These are phyloP conservation scores for Hyles euphorbiae DNA, from an alignment of 1,140 invertebrate genomes.

Conservation along the genomic window DNA sequence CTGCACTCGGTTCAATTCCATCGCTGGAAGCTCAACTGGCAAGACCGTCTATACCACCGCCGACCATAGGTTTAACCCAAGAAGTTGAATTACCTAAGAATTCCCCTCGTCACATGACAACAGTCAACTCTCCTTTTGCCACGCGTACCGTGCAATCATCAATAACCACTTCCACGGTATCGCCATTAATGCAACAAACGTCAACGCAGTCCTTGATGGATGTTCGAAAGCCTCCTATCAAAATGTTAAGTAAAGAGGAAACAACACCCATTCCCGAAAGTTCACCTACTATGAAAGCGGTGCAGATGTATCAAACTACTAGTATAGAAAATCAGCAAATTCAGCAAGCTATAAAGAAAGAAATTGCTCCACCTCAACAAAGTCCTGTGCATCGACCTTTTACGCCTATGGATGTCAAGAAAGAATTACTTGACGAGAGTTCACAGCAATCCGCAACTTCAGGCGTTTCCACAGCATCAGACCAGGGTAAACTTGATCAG, in stretches of 20 bases:
- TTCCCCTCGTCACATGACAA: constrained; percentile 66
- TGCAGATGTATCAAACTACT: constrained; percentile 55
- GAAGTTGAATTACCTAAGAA: constrained; percentile 76
- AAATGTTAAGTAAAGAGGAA: constrained; percentile 62
- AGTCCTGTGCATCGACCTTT: constrained; percentile 71
- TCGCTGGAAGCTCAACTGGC: constrained; percentile 85
- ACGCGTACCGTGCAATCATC: constrained; percentile 55
- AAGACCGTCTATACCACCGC: constrained; percentile 81
- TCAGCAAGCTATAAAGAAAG: constrained; percentile 71
- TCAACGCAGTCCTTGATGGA: constrained; percentile 72
- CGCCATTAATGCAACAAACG: constrained; percentile 63
- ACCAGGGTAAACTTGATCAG: constrained; percentile 76
- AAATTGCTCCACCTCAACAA: constrained; percentile 72
- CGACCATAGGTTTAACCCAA: constrained; percentile 59
- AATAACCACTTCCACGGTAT: constrained; percentile 55
- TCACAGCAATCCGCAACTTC: constrained; percentile 77
- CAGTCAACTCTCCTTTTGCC: constrained; percentile 56
- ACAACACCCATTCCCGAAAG: constrained; percentile 62
- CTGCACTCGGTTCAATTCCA: constrained; percentile 80
- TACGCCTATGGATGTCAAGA: constrained; percentile 76
- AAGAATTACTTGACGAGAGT: constrained; percentile 77
- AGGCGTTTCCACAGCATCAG: constrained; percentile 75
- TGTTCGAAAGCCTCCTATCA: constrained; percentile 62
- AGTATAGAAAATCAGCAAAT: constrained; percentile 54
- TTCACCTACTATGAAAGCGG: constrained; percentile 61